Percentiles rank a stretch among this genome's conserved stretches.
These are phyloP conservation scores for Polypterus bichir DNA, from an alignment of 2,113 vertebrate genomes.

Conservation along the genomic window DNA sequence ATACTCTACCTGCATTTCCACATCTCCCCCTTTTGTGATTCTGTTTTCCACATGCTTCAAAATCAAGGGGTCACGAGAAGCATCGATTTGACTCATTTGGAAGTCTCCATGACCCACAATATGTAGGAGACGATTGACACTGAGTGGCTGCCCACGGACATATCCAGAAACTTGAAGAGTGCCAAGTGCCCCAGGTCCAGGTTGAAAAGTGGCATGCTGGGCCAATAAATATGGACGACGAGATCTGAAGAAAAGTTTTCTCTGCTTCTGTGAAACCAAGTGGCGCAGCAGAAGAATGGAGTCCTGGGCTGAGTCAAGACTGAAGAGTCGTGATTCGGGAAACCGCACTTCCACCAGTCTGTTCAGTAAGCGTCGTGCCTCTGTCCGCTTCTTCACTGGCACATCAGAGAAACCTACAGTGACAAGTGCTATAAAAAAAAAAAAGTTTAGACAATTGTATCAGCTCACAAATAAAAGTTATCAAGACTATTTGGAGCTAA, in stretches of 20 bases:
- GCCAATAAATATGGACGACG: conserved; percentile 70
- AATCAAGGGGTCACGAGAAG: conserved; percentile 66
- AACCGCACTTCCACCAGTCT: conserved; percentile 71
- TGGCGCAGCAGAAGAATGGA: conserved; percentile 66
- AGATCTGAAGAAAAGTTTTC: conserved; percentile 70
- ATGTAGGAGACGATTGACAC: conserved; percentile 75
- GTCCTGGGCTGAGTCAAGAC: conserved; percentile 71
- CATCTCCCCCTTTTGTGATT: conserved; percentile 41
- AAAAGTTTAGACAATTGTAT: background rate
- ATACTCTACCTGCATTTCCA: conserved; percentile 54
- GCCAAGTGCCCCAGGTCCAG: conserved; percentile 44
- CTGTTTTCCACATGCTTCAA: conserved; percentile 45
- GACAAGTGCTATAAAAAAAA: conserved; percentile 53
- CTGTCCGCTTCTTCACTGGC: conserved; percentile 68
- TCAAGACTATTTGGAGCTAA: no score
- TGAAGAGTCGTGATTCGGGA: conserved; percentile 64
- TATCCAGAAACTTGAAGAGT: conserved; percentile 84
- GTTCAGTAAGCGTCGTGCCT: conserved; percentile 59
- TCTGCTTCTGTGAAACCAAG: conserved; percentile 69
- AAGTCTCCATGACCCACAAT: conserved; percentile 85
- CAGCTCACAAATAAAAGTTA: background rate
- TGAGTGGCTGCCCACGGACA: conserved; percentile 62
- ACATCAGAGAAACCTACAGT: conserved; percentile 64
- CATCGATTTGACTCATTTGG: conserved; percentile 82
- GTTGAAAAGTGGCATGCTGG: conserved; percentile 52